A percentile compares a stretch with the other conserved stretches of the same genome.
Evolutionary conservation across 2,113 vertebrate species (phyloP).

Genomic region (Thamnaconus septentrionalis): DNA sequence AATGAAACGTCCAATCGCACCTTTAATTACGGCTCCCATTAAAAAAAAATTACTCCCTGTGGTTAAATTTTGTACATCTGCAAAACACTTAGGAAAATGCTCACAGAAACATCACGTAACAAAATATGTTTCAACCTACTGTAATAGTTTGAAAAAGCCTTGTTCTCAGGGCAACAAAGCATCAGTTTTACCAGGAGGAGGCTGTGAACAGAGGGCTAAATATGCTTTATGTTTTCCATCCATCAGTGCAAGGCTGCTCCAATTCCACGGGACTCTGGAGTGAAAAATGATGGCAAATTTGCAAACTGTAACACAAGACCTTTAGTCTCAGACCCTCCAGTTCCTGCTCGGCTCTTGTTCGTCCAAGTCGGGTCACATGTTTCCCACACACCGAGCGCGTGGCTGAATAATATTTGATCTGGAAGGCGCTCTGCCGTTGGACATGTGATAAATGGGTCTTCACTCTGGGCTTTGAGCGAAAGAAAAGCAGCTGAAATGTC

Average conservation of each 20-base stretch:
- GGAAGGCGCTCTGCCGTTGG: slow-evolving; percentile 43
- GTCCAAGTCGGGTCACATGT: slow-evolving; percentile 44
- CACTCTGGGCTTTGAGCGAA: slow-evolving; percentile 26
- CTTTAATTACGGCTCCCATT: slow-evolving; percentile 24
- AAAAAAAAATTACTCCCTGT: too few species aligned
- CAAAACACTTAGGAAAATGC: too few species aligned
- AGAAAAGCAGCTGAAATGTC: slow-evolving; percentile 16
- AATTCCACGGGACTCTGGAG: too few species aligned
- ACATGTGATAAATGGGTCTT: slow-evolving; percentile 42
- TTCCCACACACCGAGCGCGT: slow-evolving; percentile 50
- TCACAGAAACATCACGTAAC: neutral
- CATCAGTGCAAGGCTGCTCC: too few species aligned
- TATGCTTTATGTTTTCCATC: slow-evolving; percentile 5
- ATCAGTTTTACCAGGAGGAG: too few species aligned
- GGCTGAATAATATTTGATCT: slow-evolving; percentile 60
- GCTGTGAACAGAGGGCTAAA: slow-evolving; percentile 2
- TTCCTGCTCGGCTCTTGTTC: neutral
- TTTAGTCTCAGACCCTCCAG: too few species aligned
- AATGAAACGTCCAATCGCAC: slow-evolving; percentile 42
- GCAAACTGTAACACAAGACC: too few species aligned
- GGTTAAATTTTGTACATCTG: too few species aligned
- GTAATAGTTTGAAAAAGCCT: too few species aligned
- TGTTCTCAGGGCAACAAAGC: too few species aligned
- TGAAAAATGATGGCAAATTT: too few species aligned
- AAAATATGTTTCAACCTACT: neutral